These are phyloP conservation scores for Xiphorhynchus erythropygius DNA, from an alignment of 2,797 vertebrate species.

Conservation along the genomic window DNA sequence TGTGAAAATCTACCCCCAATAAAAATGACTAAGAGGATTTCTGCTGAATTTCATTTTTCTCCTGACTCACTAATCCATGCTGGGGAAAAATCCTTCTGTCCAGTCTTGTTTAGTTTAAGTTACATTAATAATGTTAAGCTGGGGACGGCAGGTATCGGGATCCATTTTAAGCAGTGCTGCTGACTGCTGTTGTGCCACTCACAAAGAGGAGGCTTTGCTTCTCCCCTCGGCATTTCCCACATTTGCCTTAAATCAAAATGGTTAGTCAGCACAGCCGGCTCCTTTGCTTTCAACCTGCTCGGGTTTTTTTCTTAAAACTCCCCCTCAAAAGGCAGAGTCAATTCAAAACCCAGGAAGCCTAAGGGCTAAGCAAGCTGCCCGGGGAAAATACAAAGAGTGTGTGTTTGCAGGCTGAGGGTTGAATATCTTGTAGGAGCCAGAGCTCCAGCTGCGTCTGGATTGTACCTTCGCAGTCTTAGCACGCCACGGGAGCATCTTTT, in stretches of 20 bases:
- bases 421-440: slow-evolving; percentile 1
- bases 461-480: not conserved
- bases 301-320: not conserved
- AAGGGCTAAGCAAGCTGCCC: slow-evolving; percentile 30
- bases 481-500: slow-evolving; percentile 1
- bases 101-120: not conserved
- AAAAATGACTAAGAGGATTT: slow-evolving; percentile 52
- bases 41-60: slow-evolving; percentile 9
- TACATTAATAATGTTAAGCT: not conserved
- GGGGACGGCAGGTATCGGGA: not conserved
- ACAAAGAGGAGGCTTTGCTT: not conserved
- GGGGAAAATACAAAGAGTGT: slow-evolving; percentile 30
- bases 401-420: slow-evolving; percentile 7
- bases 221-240: not conserved
- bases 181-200: not conserved
- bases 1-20: slow-evolving; percentile 11
- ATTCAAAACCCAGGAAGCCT: slow-evolving; percentile 12
- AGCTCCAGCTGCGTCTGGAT: slow-evolving; percentile 35
- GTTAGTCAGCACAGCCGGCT: not conserved
- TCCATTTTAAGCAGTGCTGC: not conserved
- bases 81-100: not conserved
- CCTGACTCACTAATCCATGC: not conserved
- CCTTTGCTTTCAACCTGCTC: slow-evolving; percentile 47
- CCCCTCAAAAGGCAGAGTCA: slow-evolving; percentile 52
- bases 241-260: not conserved